Evolutionary conservation across 2,113 vertebrate species (phyloP).

Genomic region (Onychostoma macrolepis): DNA sequence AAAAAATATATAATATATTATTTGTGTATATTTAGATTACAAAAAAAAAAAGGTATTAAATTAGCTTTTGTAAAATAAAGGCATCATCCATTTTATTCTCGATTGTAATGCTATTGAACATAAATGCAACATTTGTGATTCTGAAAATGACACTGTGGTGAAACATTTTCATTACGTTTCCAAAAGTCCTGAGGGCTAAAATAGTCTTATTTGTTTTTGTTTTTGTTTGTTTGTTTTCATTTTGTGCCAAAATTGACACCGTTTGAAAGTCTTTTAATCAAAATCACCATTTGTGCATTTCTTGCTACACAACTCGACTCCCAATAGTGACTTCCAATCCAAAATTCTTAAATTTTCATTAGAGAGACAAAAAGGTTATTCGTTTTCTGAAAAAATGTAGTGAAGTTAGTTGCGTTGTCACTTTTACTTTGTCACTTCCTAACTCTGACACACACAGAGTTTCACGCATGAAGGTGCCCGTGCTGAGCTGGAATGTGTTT

Average conservation of each 20-base stretch:
- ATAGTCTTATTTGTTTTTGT: not conserved
- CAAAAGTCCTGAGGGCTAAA: not conserved
- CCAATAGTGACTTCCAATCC: not conserved
- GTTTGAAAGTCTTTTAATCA: not conserved
- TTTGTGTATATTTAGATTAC: not conserved
- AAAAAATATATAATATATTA: no score
- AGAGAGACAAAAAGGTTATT: not conserved
- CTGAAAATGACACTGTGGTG: not conserved
- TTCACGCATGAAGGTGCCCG: conserved; percentile 3
- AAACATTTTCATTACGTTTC: not conserved
- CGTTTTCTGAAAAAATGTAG: not conserved
- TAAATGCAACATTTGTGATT: not conserved
- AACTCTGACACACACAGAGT: not conserved
- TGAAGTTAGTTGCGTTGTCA: not conserved
- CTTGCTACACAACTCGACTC: not conserved
- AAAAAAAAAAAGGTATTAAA: not conserved
- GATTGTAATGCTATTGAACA: not conserved
- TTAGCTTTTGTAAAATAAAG: not conserved
- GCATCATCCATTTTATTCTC: not conserved
- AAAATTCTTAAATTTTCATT: not conserved
- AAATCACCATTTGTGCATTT: not conserved
- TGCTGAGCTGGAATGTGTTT: conserved; percentile 44
- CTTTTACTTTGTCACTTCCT: not conserved
- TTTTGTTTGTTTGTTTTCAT: not conserved
- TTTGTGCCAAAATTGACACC: not conserved